Conservation (phyloP, 2,888 invertebrate genomes). For the Mechanitis messenoides region DNA sequence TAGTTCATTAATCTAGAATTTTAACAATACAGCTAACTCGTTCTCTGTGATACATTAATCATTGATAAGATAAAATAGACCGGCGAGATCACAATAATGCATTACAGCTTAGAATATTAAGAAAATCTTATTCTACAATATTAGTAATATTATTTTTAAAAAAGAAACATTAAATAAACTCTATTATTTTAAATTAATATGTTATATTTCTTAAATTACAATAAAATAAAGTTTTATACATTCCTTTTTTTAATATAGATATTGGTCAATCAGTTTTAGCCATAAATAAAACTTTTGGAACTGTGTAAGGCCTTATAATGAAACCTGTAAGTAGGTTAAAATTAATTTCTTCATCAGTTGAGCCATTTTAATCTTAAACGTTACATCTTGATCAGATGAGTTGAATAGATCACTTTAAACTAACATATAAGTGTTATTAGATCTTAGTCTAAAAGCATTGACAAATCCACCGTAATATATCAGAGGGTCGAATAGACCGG, state of each 20-base stretch:
- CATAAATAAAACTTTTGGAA: no score
- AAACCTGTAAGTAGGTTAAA: no score
- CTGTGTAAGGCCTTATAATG: no score
- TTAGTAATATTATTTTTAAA: no score
- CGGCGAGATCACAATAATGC: neutral
- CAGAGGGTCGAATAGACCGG: slow-evolving; percentile 37
- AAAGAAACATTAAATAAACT: no score
- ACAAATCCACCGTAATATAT: slow-evolving; percentile 53
- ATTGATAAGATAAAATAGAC: slow-evolving; percentile 3
- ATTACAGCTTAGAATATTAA: neutral
- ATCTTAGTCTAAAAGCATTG: slow-evolving; percentile 40
- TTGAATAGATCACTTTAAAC: neutral
- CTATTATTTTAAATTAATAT: no score
- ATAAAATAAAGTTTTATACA: no score
- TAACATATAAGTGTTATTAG: neutral
- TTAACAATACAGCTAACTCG: slow-evolving; percentile 34
- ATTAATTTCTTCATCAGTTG: no score
- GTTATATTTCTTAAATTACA: no score
- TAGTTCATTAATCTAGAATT: slow-evolving; percentile 41
- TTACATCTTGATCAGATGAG: neutral
- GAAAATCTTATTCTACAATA: neutral
- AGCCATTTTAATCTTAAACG: no score
- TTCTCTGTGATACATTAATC: neutral
- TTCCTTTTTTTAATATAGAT: no score
- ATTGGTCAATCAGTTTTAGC: no score